These are phyloP conservation scores for Heteronetta atricapilla DNA, from an alignment of 2,113 vertebrate genomes.

Conservation along the genomic window DNA sequence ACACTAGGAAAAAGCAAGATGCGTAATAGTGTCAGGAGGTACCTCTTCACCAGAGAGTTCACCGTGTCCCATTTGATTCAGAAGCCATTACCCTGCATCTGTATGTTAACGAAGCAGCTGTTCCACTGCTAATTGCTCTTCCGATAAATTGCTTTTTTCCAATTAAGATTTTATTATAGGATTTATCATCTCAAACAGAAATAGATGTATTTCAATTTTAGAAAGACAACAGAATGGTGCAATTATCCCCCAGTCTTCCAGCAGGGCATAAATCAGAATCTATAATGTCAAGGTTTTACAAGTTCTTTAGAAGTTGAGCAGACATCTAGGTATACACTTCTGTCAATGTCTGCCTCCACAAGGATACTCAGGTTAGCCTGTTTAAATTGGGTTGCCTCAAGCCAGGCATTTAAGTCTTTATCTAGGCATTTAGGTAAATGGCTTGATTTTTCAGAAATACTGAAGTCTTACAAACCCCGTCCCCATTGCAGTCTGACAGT, in stretches of 20 bases:
- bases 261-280: neutral
- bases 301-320: neutral
- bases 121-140: slow-evolving; percentile 60
- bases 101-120: slow-evolving; percentile 54
- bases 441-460: neutral
- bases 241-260: slow-evolving; percentile 20
- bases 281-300: neutral
- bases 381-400: neutral
- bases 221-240: slow-evolving; percentile 30
- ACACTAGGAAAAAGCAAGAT: neutral
- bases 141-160: slow-evolving; percentile 46
- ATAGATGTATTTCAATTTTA: slow-evolving; percentile 41
- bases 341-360: neutral
- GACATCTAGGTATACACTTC: fast-evolving
- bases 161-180: slow-evolving; percentile 65
- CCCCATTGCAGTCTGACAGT: neutral
- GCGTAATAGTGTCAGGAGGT: neutral
- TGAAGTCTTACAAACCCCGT: neutral
- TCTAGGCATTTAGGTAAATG: neutral
- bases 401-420: neutral
- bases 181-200: slow-evolving; percentile 60
- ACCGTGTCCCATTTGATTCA: neutral
- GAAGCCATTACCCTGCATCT: slow-evolving; percentile 52
- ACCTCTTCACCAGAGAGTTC: slow-evolving; percentile 29
- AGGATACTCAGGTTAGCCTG: neutral